Evolutionary conservation across 2,113 vertebrate genomes (phyloP), one percentile per base, ranked within the genome.

Genomic region (Hirundichthys speculiger): DNA sequence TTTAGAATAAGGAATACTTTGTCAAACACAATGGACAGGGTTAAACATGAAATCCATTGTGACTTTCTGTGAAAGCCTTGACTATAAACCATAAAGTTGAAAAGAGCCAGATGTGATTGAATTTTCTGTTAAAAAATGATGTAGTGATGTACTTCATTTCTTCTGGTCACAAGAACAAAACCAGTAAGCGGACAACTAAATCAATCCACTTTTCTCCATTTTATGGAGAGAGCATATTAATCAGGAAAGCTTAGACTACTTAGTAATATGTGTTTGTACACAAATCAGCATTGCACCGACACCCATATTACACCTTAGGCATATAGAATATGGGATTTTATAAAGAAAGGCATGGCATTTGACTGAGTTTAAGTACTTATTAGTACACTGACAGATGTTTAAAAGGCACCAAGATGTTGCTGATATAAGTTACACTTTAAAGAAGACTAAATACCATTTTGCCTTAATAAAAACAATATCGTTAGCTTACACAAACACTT

Each of bases 281-380:
- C 20, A 66, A 47, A 56, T 63, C 27, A 47, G 60, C 67, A 85
- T 88, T 82, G 78, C 84, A 87, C 82, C 71, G 61, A 73, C 73
- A 66, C 77, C 81, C 73, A 60, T 63, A 77, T 54, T 73, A 81
- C 67, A 83, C 75, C 65, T 83, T 86, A 85, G 80, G 75, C 53
- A 75, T 55, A 49, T 9, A 72, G 27, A 68, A 64, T 55, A 77
- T 47, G 48, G 39, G 22, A 52, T 46, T 51, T 55, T 27, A 74
- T 52, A 75, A 20, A 18, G 56, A 70, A 68, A 63, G 7, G 22
- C 38, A 47, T 48, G 12, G 13, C 3, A 46, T 43, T 24, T 52
- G 54, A 68, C 24, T 70, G 50, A 34, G 59, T 13, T 22, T 59
- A 18, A 62, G n/a, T 21, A 55, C 52, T 59, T 34, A 56, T 67